Conservation (phyloP, 2,888 invertebrate species). For the Polylopha cassiicola region DNA sequence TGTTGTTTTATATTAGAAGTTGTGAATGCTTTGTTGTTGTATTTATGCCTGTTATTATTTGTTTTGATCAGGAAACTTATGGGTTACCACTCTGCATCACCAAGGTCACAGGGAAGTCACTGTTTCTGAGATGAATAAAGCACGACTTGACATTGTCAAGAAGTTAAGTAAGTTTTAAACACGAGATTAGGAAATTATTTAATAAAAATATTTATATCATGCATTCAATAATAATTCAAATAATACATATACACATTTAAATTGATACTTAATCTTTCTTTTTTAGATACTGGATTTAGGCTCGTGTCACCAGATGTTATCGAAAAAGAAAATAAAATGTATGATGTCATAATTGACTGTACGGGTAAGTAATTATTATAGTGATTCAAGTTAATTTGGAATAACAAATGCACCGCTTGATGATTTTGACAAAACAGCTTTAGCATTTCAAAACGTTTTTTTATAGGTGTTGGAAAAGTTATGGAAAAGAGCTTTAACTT, state of each 20-base stretch:
- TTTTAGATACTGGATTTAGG: slow-evolving; percentile 79
- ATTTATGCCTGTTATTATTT: neutral
- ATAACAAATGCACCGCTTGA: too few relatives aligned
- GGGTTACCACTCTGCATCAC: slow-evolving; percentile 80
- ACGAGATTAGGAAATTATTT: neutral
- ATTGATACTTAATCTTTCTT: slow-evolving; percentile 7
- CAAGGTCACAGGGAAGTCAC: slow-evolving; percentile 83
- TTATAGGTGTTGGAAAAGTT: slow-evolving; percentile 77
- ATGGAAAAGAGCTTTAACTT: slow-evolving; percentile 79
- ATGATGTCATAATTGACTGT: slow-evolving; percentile 83
- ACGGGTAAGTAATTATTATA: slow-evolving; percentile 66
- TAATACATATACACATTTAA: neutral
- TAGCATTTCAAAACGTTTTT: neutral
- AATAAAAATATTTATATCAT: neutral
- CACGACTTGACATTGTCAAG: slow-evolving; percentile 67
- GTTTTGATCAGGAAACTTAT: slow-evolving; percentile 70
- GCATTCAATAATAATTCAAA: too few relatives aligned
- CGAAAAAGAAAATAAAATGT: slow-evolving; percentile 62
- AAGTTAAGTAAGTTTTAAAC: slow-evolving; percentile 65
- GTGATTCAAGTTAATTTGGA: neutral
- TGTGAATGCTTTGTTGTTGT: neutral
- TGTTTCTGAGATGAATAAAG: slow-evolving; percentile 80
- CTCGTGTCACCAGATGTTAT: slow-evolving; percentile 75
- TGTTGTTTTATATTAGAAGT: too few relatives aligned
- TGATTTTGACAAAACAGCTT: neutral